Base-by-base conservation (phyloP, 92 coral and sea anemone genomes). In the Porites evermanni region DNA sequence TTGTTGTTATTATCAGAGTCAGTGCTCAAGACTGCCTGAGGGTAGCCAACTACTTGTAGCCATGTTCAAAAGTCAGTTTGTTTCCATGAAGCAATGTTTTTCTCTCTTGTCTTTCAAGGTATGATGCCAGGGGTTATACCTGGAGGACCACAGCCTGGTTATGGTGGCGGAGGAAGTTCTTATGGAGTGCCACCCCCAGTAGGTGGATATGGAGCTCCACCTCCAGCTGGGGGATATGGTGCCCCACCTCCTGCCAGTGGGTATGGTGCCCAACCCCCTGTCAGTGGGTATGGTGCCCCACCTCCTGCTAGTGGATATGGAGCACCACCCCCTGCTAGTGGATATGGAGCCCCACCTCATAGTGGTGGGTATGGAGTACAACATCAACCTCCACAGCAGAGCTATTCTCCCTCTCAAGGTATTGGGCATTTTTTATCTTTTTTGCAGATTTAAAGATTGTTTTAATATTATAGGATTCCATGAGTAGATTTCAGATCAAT, bases 301-400 rank as follows among this genome's bases (percentile, higher is more conserved):
- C 85, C 85, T 0, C 77, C 65, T 0, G 17, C 69, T 10, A 21
- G 70, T 66, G 79, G 82, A 2, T 81, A 81, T 70, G 86, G 86
- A 12, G 77, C 29, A 8, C 88, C 86, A 24, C 86, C 94, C 17
- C 70, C 89, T 13, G 63, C 75, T 67, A 53, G 75, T 18, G 77
- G 82, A 11, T 75, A 85, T 53, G 89, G 83, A 18, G 83, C 83
- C 44, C 80, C 74, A 9, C 80, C 80, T 54, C 87, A 85, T 81
- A 85, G 86, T 14, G 87, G 94, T 69, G 79, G 84, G 12, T 78
- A 73, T 50, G 88, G 91, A n/a, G 77, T 87, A 10, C 84, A 83
- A 11, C 95, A 90, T 23, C 96, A 90, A 53, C 95, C 98, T 10
- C 84, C 94, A 63, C 84, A 88, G 29, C 97, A 94, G 81, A 88